Evolutionary conservation across 2,113 vertebrate species (phyloP).

Genomic region (Sminthopsis crassicaudata): DNA sequence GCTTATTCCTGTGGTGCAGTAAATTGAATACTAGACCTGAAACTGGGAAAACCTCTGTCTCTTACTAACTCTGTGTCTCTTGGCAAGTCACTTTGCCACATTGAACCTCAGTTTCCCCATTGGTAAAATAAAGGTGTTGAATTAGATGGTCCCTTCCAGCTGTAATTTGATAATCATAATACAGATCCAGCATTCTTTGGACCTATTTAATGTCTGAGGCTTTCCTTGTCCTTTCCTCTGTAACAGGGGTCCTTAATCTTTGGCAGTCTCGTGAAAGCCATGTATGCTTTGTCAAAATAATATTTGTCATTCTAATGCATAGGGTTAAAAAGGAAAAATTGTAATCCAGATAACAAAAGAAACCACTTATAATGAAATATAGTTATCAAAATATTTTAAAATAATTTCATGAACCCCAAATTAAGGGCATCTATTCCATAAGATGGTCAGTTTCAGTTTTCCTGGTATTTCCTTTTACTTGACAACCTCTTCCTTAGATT

Average conservation of each 20-base stretch:
- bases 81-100: background rate
- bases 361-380: background rate
- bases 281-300: background rate
- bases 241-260: background rate
- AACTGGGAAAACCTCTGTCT: background rate
- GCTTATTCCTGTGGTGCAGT: background rate
- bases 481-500: background rate
- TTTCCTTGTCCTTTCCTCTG: background rate
- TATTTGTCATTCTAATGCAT: background rate
- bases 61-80: background rate
- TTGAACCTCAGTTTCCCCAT: background rate
- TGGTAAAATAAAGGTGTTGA: background rate
- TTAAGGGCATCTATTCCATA: background rate
- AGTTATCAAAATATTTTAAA: background rate
- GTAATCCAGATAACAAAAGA: background rate
- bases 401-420: background rate
- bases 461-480: background rate
- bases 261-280: background rate
- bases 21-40: background rate
- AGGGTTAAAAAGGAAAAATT: background rate
- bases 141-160: background rate
- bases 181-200: background rate
- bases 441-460: background rate
- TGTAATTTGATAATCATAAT: background rate
- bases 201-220: background rate